A percentile compares a stretch with the other conserved stretches of the same genome.
phyloP scores from a whole-genome alignment of 1,140 invertebrate genomes.

The Ips nitidus region DNA sequence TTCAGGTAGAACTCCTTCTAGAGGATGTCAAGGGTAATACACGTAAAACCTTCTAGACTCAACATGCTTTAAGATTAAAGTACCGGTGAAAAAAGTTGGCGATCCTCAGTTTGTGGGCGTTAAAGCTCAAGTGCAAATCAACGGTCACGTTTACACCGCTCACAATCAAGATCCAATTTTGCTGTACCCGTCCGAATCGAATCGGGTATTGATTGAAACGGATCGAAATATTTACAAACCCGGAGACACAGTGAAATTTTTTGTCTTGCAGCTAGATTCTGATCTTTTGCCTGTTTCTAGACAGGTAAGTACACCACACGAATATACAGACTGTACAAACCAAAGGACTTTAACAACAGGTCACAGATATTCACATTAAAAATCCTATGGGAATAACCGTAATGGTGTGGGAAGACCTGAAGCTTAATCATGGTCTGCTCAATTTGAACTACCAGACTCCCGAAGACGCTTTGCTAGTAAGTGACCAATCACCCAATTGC shows the following conservation, averaged over 20 bases:
- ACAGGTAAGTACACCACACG: slow-evolving; percentile 44
- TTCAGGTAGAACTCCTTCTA: slow-evolving; percentile 33
- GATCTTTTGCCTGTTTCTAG: slow-evolving; percentile 56
- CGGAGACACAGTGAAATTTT: slow-evolving; percentile 59
- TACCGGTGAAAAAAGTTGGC: slow-evolving; percentile 35
- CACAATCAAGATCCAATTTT: slow-evolving; percentile 55
- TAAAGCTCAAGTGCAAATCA: slow-evolving; percentile 51
- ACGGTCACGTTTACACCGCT: slow-evolving; percentile 53
- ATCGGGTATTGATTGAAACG: slow-evolving; percentile 57
- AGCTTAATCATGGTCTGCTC: slow-evolving; percentile 56
- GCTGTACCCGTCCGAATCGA: slow-evolving; percentile 53
- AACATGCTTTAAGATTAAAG: slow-evolving; percentile 43
- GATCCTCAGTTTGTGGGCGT: slow-evolving; percentile 42
- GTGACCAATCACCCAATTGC: background rate
- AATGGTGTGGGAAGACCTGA: slow-evolving; percentile 61
- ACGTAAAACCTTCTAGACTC: slow-evolving; percentile 29
- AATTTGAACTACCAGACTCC: slow-evolving; percentile 60
- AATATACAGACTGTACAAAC: background rate
- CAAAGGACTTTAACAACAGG: slow-evolving; percentile 42
- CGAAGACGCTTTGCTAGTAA: slow-evolving; percentile 58
- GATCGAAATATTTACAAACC: slow-evolving; percentile 65
- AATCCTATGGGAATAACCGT: slow-evolving; percentile 62
- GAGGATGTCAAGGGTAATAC: background rate
- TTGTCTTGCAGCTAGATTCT: slow-evolving; percentile 57
- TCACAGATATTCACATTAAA: slow-evolving; percentile 61